These are phyloP conservation scores for Listrodromus nycthemerus DNA, from an alignment of 2,888 invertebrate genomes.

Conservation along the genomic window DNA sequence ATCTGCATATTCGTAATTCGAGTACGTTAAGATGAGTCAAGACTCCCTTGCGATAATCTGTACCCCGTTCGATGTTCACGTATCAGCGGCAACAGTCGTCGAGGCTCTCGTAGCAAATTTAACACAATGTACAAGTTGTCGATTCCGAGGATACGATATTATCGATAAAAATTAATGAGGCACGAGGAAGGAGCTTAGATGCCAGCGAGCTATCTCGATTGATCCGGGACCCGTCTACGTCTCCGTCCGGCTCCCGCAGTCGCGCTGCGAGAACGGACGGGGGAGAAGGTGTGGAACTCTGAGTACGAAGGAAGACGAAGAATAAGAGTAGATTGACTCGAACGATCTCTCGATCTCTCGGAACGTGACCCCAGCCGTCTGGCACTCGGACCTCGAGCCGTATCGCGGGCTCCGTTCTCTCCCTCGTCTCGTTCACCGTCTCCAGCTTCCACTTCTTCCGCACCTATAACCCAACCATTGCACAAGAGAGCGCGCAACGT, in stretches of 20 bases:
- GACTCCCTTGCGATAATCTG: constrained; percentile 19
- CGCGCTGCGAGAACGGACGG: constrained; percentile 43
- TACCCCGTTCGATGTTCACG: constrained; percentile 27
- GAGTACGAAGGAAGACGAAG: constrained; percentile 9
- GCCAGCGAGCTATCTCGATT: constrained; percentile 51
- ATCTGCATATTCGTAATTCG: constrained; percentile 39
- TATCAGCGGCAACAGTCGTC: constrained; percentile 6
- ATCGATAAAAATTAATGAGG: constrained; percentile 64
- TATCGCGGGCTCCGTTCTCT: constrained; percentile 46
- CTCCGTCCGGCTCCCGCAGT: neutral
- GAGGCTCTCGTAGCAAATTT: constrained; percentile 52
- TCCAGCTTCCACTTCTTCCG: constrained; percentile 1
- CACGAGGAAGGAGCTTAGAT: constrained; percentile 32
- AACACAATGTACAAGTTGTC: constrained; percentile 62
- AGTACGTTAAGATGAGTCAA: constrained; percentile 45
- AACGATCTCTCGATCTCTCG: constrained; percentile 63
- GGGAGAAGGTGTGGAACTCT: constrained; percentile 48
- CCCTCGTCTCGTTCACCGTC: constrained; percentile 31
- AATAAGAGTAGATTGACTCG: constrained; percentile 51
- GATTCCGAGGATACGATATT: constrained; percentile 55
- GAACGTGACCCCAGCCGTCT: constrained; percentile 62
- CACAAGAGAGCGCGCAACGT: constrained; percentile 40
- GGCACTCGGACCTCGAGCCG: constrained; percentile 39
- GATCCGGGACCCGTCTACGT: constrained; percentile 31
- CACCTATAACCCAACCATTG: constrained; percentile 20